Evolutionary conservation across 2,113 vertebrate species (phyloP).

Genomic region (Melospiza melodia): DNA sequence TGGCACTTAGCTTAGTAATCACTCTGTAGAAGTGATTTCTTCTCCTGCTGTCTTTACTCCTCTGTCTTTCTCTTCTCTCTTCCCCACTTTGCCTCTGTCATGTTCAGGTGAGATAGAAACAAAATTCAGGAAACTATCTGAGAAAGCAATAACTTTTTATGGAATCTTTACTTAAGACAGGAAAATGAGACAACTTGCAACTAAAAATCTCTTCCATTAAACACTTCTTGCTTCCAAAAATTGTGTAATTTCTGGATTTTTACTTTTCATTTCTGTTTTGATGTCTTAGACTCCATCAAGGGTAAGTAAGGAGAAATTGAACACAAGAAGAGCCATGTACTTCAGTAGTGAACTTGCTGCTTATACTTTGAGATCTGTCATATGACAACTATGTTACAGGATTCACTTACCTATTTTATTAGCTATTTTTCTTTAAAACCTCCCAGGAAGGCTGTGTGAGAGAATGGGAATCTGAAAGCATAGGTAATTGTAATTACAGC

Average conservation of each 20-base stretch:
- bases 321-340: background rate
- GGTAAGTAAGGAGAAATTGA: constrained; percentile 44
- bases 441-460: constrained; percentile 40
- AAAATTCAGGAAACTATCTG: background rate
- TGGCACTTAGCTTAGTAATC: constrained; percentile 32
- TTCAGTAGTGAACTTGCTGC: constrained; percentile 22
- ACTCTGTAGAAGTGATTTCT: background rate
- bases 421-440: constrained; percentile 62
- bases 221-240: background rate
- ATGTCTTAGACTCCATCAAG: constrained; percentile 15
- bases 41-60: background rate
- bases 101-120: background rate
- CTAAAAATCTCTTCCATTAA: constrained; percentile 22
- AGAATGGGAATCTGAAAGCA: constrained; percentile 41
- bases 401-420: constrained; percentile 54
- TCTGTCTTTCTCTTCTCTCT: background rate
- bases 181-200: background rate
- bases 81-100: constrained; percentile 36
- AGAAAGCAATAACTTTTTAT: background rate
- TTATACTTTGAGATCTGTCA: constrained; percentile 50
- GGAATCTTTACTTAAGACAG: background rate
- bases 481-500: constrained; percentile 67
- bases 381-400: constrained; percentile 40
- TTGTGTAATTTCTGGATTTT: background rate
- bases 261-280: background rate